Evolutionary conservation across 2,888 invertebrate genomes (phyloP), one percentile per base, ranked within the genome.

Genomic region (Tachystola acroxantha): DNA sequence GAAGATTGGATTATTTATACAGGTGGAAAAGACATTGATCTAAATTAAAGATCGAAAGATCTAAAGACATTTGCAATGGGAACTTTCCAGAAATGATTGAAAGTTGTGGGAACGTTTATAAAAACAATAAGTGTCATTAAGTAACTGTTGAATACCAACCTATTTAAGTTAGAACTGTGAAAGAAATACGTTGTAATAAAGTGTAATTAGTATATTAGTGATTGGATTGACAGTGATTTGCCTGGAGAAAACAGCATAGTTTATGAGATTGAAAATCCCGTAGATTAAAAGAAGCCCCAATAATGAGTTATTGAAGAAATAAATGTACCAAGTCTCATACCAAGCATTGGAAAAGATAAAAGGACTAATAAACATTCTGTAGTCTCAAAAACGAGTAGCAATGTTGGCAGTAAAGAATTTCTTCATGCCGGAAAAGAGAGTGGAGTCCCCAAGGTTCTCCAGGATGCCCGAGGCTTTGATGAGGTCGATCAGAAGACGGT

Each of bases 391-490:
- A n/a, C n/a, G n/a, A n/a, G n/a, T n/a, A 48, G 82, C 79, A 58
- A 92, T 93, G 91, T 86, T 91, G 68, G 91, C 92, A 16, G 92
- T 93, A 28, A 92, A 93, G 70, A 93, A 93, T 73, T 93, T 93
- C 87, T 91, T 93, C 63, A 88, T 92, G 78, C 91, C 92, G 46
- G 89, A 90, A 48, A 88, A 88, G 60, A 74, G 86, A 64, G 88
- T 89, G 45, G 89, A 89, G 60, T 81, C 86, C 11, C 89, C 80
- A 33, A 82, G 88, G 53, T 90, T 89, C 60, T 89, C 90, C 40
- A 84, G 91, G 53, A 92, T 92, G 91, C 92, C 92, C 5, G 93
- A 93, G 75, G 92, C 91, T 45, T 89, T 94, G 63, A 86, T 94
- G 72, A 89, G 93, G 51, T 92, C 93, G 39, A 91, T 93, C 57